These are phyloP conservation scores for Buathra laborator DNA, from an alignment of 2,888 invertebrate species.

Conservation along the genomic window DNA sequence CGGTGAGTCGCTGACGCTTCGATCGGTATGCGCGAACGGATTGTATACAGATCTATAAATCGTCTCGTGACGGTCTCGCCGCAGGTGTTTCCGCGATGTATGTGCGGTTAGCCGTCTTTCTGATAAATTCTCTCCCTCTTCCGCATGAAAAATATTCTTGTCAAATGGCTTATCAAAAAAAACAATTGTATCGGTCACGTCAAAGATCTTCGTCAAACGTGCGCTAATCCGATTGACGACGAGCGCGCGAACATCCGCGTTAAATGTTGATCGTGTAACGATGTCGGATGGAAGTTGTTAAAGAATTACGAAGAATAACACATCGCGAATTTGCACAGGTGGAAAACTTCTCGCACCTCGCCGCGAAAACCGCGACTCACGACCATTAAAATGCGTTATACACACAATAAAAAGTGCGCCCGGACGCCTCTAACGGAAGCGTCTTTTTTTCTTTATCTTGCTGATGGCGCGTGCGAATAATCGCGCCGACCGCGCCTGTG, in stretches of 20 bases:
- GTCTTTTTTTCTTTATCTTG: conserved; percentile 43
- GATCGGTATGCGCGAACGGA: conserved; percentile 30
- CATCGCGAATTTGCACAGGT: conserved; percentile 43
- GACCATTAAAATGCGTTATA: conserved; percentile 49
- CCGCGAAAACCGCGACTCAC: conserved; percentile 24
- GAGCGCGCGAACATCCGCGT: conserved; percentile 17
- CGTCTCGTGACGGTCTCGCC: neutral
- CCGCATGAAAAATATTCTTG: neutral
- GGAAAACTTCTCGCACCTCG: conserved; percentile 53
- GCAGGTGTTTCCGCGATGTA: neutral
- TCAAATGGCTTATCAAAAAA: conserved; percentile 13
- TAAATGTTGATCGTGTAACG: conserved; percentile 11
- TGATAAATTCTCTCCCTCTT: neutral
- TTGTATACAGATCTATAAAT: conserved; percentile 22
- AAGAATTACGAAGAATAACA: conserved; percentile 41
- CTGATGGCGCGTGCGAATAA: conserved; percentile 59
- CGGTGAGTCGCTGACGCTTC: conserved; percentile 34
- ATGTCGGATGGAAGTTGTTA: conserved; percentile 31
- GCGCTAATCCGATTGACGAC: conserved; percentile 18
- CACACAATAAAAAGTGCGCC: conserved; percentile 12
- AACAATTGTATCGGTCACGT: conserved; percentile 11
- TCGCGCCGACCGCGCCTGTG: conserved; percentile 38
- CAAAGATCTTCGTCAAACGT: conserved; percentile 13
- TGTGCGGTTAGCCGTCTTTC: neutral
- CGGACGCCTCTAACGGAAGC: conserved; percentile 53